Evolutionary conservation across 92 coral and sea anemone genomes (phyloP), one percentile per base, ranked within the genome.

Genomic region (Palythoa grandiflora): DNA sequence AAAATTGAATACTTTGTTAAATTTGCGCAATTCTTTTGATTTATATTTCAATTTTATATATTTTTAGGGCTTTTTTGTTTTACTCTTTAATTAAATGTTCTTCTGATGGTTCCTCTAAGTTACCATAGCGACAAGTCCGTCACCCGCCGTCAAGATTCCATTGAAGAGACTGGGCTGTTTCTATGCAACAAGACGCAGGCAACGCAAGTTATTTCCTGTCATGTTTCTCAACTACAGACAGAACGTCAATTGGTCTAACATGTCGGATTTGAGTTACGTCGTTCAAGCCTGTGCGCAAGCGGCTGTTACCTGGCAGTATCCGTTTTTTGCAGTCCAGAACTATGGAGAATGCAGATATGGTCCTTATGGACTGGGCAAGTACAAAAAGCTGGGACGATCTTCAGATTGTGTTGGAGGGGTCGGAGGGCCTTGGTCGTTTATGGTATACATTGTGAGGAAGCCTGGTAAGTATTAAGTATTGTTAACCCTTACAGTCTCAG

Each of bases 311-410:
- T 88, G 77, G 36, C 73, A 86, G 9, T 94, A 92, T 80, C 83
- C 78, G 14, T 92, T 80, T 79, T 94, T 92, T 83, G 97, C 94
- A 15, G 87, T 94, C 60, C 85, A 91, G 77, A 78, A 87, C 65
- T 90, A 90, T 44, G 95, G 97, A 12, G 92, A 84, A 68, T 94
- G 97, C n/a, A 84, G 88, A 44, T 92, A 93, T 88, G 93, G 97
- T 0, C 87, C 93, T 0, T 66, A 74, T 13, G 95, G 92, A 2
- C 89, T 88, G 7, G 75, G 84, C 0, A 76, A 88, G 78, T 94
- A 94, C 79, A 90, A 85, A 44, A 92, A 80, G 51, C 78, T 86
- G 78, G 94, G 96, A 4, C 73, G 38, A 12, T 90, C 94, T 0
- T 53, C 57, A n/a, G 73, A 83, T 9, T 94, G 98, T 65, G 86